Evolutionary conservation across 2,113 vertebrate genomes (phyloP).

Genomic region (Trematomus loennbergii): DNA sequence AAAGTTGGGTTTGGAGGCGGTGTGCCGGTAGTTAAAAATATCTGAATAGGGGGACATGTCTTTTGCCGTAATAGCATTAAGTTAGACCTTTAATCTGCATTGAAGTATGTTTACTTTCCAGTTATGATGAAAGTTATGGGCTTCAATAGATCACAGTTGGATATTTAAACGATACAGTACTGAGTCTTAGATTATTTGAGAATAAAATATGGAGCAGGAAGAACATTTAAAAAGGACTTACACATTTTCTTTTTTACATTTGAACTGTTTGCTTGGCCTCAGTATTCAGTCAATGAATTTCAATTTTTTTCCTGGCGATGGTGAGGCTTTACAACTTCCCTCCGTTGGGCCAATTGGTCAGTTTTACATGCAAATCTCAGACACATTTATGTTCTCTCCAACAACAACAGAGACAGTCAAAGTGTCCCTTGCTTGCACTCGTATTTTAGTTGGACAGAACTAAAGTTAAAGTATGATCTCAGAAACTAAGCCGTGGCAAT

Average conservation of each 20-base stretch:
- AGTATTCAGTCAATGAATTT: slow-evolving; percentile 28
- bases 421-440: slow-evolving; percentile 21
- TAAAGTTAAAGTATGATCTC: slow-evolving; percentile 30
- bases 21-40: slow-evolving; percentile 69
- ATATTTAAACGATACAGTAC: slow-evolving; percentile 55
- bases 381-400: slow-evolving; percentile 49
- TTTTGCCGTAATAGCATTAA: slow-evolving; percentile 71
- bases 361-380: slow-evolving; percentile 46
- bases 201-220: slow-evolving; percentile 44
- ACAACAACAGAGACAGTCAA: slow-evolving; percentile 58
- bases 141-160: slow-evolving; percentile 64
- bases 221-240: slow-evolving; percentile 3
- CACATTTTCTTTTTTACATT: slow-evolving; percentile 19
- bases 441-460: slow-evolving; percentile 34
- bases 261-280: slow-evolving; percentile 32
- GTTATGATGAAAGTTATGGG: slow-evolving; percentile 63
- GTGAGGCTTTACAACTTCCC: slow-evolving; percentile 54
- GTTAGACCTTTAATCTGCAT: slow-evolving; percentile 75
- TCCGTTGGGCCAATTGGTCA: slow-evolving; percentile 28
- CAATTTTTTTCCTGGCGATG: slow-evolving; percentile 46
- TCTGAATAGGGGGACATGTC: slow-evolving; percentile 71
- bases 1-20: slow-evolving; percentile 57
- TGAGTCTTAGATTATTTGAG: slow-evolving; percentile 54
- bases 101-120: slow-evolving; percentile 81
- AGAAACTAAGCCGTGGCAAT: slow-evolving; percentile 18